Base-by-base conservation (phyloP, 2,888 invertebrate species). In the Bugulina stolonifera region DNA sequence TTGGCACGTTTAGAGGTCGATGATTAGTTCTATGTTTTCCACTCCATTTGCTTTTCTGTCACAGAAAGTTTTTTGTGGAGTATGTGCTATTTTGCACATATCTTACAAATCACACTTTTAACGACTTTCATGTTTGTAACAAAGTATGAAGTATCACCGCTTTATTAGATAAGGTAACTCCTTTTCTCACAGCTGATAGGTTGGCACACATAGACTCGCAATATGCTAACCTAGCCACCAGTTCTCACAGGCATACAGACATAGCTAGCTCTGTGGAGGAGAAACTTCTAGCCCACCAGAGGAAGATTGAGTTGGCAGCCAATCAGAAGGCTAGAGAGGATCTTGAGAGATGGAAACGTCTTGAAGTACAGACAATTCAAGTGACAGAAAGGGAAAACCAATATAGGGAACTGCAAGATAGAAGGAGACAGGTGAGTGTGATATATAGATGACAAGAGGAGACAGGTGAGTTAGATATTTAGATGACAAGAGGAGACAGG, bases 341-440 rank as follows among this genome's bases (percentile, higher is more conserved):
- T 34, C n/a, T 64, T 3, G 64, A 64, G 18, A 27, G 64, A 27
- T 64, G 64, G 64, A 64, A 64, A 27, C 22, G 27, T 5, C 32
- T 64, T 5, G 64, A 64, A 27, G 14, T 64, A 27, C 25, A 64
- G 32, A 64, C 64, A 14, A 34, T 64, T 10, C 64, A 34, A 64
- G 27, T 64, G 2, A 64, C 32, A 10, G 64, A 64, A 32, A 64
- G 64, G 27, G 64, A 64, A n/a, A 64, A 64, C 14, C 25, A 25
- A 5, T 27, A 64, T 2, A 27, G 64, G 5, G 64, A 64, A n/a
- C 29, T 64, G 64, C 64, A 64, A 32, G 64, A 64, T 32, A 64
- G 64, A 32, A 22, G 64, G 18, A 25, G 64, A 29, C 64, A 64
- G 64, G 64, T 64, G 32, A 23, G 57, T 57, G 25, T 43, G 18